These are phyloP conservation scores for Nanorana parkeri DNA, from an alignment of 2,113 vertebrate genomes.

Conservation along the genomic window DNA sequence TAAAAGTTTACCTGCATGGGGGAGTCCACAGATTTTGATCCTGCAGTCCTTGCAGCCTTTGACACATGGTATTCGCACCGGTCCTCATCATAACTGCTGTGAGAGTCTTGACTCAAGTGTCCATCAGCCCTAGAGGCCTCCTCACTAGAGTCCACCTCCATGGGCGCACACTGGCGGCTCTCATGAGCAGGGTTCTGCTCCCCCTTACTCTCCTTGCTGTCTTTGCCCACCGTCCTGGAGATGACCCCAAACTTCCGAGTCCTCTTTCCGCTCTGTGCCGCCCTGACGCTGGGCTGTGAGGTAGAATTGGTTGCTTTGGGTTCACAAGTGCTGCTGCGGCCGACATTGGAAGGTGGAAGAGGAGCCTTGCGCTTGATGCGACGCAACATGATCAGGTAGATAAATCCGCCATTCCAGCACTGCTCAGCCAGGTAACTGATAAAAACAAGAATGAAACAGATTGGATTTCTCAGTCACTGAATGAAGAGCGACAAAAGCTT, in stretches of 20 bases:
- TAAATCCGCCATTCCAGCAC: constrained; percentile 96
- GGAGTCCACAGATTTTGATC: constrained; percentile 72
- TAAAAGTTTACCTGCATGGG: constrained; percentile 76
- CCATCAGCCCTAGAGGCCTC: constrained; percentile 65
- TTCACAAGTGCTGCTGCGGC: constrained; percentile 69
- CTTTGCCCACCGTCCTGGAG: constrained; percentile 76
- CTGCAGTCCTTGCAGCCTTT: constrained; percentile 72
- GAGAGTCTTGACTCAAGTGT: constrained; percentile 57
- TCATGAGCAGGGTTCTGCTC: constrained; percentile 61
- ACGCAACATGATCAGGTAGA: constrained; percentile 96
- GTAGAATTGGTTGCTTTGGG: constrained; percentile 65
- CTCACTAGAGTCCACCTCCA: constrained; percentile 67
- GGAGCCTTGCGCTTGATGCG: constrained; percentile 93
- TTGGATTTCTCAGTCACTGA: too few relatives aligned
- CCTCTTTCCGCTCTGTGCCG: constrained; percentile 79
- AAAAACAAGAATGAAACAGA: background rate
- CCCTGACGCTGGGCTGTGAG: constrained; percentile 66
- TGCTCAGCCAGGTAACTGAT: constrained; percentile 94
- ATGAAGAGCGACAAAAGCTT: too few relatives aligned
- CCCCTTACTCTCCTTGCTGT: constrained; percentile 69
- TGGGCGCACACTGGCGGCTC: constrained; percentile 67
- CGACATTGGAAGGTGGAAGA: constrained; percentile 80
- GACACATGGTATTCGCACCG: constrained; percentile 69
- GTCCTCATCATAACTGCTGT: constrained; percentile 60
- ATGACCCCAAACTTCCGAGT: constrained; percentile 93